Evolutionary conservation across 2,797 vertebrate genomes (phyloP).

Genomic region (Thunnus albacares): DNA sequence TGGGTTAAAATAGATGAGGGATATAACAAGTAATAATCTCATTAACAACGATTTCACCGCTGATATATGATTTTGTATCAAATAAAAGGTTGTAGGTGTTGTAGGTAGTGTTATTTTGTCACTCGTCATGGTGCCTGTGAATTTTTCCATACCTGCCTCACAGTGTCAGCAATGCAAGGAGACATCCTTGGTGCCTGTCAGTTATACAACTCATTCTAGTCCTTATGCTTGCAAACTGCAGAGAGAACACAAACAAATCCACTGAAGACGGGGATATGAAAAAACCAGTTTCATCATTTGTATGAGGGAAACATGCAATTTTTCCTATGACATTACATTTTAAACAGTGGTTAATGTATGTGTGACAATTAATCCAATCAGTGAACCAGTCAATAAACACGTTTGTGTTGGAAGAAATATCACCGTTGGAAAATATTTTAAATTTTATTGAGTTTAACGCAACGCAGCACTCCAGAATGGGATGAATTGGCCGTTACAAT

Average conservation of each 20-base stretch:
- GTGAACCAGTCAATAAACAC: background rate
- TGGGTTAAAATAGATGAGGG: background rate
- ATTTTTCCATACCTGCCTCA: conserved; percentile 1
- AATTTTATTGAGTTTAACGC: background rate
- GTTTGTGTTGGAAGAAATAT: background rate
- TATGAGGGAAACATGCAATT: background rate
- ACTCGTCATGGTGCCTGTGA: background rate
- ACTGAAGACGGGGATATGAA: background rate
- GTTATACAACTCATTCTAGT: background rate
- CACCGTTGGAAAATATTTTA: background rate
- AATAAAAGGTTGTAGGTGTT: conserved; percentile 2
- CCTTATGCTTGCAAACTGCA: background rate
- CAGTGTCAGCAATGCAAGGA: background rate
- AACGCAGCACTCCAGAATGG: background rate
- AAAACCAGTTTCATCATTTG: background rate
- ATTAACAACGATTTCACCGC: background rate
- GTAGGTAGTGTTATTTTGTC: background rate
- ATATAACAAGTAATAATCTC: background rate
- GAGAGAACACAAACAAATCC: background rate
- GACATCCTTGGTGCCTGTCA: conserved; percentile 1
- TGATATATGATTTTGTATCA: background rate
- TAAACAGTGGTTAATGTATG: background rate
- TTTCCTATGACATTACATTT: background rate
- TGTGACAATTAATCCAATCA: background rate
- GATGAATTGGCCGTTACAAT: background rate